Evolutionary conservation across 2,888 invertebrate genomes (phyloP).

Genomic region (Rugalucina vietnamica): DNA sequence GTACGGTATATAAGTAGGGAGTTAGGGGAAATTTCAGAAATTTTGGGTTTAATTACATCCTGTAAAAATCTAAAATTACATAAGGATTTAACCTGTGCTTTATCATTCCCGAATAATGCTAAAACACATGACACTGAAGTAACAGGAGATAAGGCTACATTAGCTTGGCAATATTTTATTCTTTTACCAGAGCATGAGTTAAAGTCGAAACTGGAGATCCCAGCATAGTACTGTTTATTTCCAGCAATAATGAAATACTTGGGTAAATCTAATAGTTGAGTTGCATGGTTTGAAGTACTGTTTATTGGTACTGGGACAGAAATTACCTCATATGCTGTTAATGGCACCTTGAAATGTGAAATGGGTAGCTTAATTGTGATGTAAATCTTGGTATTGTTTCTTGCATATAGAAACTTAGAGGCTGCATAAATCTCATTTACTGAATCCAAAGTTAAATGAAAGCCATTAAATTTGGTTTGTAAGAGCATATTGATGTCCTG

Average conservation of each 20-base stretch:
- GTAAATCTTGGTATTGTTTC: slow-evolving; percentile 32
- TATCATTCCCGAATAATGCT: not conserved
- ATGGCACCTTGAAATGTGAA: slow-evolving; percentile 40
- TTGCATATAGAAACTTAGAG: slow-evolving; percentile 32
- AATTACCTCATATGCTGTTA: slow-evolving; percentile 38
- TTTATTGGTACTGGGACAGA: slow-evolving; percentile 54
- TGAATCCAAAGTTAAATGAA: not conserved
- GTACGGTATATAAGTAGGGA: not conserved
- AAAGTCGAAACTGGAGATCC: too few relatives aligned
- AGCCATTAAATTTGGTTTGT: not conserved
- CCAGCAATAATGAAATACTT: slow-evolving; percentile 20
- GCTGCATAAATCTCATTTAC: slow-evolving; percentile 14
- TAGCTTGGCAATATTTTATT: slow-evolving; percentile 10
- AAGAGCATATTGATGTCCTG: not conserved
- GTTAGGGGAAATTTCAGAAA: not conserved
- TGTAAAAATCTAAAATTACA: not conserved
- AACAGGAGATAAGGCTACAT: not conserved
- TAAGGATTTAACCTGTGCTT: not conserved
- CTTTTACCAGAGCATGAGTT: too few relatives aligned
- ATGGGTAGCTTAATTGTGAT: slow-evolving; percentile 46
- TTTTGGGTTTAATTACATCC: not conserved
- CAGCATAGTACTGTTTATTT: slow-evolving; percentile 25
- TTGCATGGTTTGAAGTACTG: slow-evolving; percentile 52
- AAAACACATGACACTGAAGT: not conserved
- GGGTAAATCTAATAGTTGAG: slow-evolving; percentile 49